A percentile compares a stretch with the other conserved stretches of the same genome.
These are phyloP conservation scores for Allolobophora icterica DNA, from an alignment of 2,888 invertebrate genomes.

Conservation along the genomic window DNA sequence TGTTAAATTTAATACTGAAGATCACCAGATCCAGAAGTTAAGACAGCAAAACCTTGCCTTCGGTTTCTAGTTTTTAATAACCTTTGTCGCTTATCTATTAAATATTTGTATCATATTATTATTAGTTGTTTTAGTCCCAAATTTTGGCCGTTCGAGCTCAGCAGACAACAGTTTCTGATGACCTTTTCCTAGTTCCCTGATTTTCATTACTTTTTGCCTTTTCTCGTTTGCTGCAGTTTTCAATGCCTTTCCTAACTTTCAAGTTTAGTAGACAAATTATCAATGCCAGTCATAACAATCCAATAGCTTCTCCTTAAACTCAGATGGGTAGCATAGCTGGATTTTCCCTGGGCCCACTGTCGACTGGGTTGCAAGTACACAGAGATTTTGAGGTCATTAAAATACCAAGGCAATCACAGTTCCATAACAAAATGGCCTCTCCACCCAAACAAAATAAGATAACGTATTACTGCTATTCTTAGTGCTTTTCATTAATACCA, in stretches of 20 bases:
- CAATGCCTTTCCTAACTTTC: too few species aligned
- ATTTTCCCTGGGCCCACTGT: too few species aligned
- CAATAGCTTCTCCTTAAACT: too few species aligned
- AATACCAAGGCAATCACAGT: not conserved
- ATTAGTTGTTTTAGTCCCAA: too few species aligned
- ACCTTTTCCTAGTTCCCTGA: not conserved
- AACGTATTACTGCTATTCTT: not conserved
- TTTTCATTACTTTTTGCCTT: not conserved
- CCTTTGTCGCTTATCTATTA: too few species aligned
- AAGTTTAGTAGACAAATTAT: too few species aligned
- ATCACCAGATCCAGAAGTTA: too few species aligned
- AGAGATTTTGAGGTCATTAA: not conserved
- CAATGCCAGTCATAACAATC: too few species aligned
- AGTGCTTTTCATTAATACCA: too few species aligned
- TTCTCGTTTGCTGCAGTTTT: not conserved
- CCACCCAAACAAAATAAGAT: not conserved
- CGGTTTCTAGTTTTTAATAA: not conserved
- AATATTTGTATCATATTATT: too few species aligned
- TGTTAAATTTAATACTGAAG: not conserved
- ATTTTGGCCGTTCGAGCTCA: too few species aligned
- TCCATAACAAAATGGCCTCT: not conserved
- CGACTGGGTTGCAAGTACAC: not conserved
- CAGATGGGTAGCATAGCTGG: too few species aligned
- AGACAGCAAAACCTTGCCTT: not conserved
- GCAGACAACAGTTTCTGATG: not conserved